These are phyloP conservation scores for Sinodicranocentrus sp. DNA, from an alignment of 2,888 invertebrate genomes.

Conservation along the genomic window DNA sequence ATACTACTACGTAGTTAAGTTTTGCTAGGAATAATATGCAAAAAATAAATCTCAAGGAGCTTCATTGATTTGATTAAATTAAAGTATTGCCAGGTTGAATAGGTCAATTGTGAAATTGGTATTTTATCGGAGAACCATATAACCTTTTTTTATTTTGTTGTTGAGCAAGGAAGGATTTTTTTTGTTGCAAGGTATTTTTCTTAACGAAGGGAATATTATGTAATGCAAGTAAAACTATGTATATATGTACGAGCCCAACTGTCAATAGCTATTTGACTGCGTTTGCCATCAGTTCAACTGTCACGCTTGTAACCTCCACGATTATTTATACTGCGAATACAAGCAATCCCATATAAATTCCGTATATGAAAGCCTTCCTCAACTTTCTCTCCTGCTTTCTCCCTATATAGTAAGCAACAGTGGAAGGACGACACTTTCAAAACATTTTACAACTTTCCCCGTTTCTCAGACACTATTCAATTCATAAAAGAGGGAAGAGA, in stretches of 20 bases:
- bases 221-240: neutral
- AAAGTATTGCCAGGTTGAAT: neutral
- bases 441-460: neutral
- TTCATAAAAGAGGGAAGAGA: conserved; percentile 6
- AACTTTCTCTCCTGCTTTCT: neutral
- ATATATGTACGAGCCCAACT: neutral
- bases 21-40: neutral
- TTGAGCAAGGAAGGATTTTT: neutral
- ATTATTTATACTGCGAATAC: conserved; percentile 16
- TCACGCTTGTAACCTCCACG: neutral
- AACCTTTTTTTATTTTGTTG: neutral
- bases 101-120: neutral
- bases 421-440: neutral
- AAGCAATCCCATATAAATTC: neutral
- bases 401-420: neutral
- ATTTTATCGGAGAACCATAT: neutral
- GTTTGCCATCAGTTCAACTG: neutral
- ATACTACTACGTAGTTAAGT: neutral
- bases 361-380: neutral
- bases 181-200: conserved; percentile 18
- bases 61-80: neutral
- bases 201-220: neutral
- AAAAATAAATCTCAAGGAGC: neutral
- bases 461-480: neutral
- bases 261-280: too few relatives aligned